Percentiles rank a stretch among this genome's conserved stretches.
Evolutionary conservation across 35 echinoderm and acorn worm genomes (phyloP).

Genomic region (Patiria miniata): DNA sequence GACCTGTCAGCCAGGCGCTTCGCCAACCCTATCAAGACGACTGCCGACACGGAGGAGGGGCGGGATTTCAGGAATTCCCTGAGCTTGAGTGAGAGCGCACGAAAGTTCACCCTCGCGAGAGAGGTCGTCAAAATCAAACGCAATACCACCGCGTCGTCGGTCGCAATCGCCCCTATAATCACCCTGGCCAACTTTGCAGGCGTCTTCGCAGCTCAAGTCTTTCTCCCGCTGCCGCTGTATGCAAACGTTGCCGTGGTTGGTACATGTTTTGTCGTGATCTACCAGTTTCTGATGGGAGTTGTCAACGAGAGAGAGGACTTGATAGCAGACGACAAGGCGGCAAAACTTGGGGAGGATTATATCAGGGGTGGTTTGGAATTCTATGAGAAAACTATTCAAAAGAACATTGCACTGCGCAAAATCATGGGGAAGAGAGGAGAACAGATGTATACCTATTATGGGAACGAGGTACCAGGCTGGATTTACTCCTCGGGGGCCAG

Average conservation of each 20-base stretch:
- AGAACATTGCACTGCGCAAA: slow-evolving; percentile 73
- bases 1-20: slow-evolving; percentile 39
- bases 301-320: slow-evolving; percentile 71
- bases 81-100: slow-evolving; percentile 57
- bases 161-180: slow-evolving; percentile 63
- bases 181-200: slow-evolving; percentile 53
- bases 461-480: slow-evolving; percentile 70
- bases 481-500: slow-evolving; percentile 59
- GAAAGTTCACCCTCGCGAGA: slow-evolving; percentile 80
- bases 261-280: slow-evolving; percentile 48
- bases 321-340: slow-evolving; percentile 54
- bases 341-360: slow-evolving; percentile 61
- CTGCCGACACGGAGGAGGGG: slow-evolving; percentile 72
- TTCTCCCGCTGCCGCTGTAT: slow-evolving; percentile 37
- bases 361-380: slow-evolving; percentile 85
- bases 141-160: slow-evolving; percentile 40
- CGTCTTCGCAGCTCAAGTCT: slow-evolving; percentile 52
- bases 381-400: slow-evolving; percentile 71
- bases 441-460: slow-evolving; percentile 87
- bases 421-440: slow-evolving; percentile 79
- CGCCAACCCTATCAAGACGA: slow-evolving; percentile 45
- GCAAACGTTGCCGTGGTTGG: slow-evolving; percentile 34
- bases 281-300: slow-evolving; percentile 55
- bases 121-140: slow-evolving; percentile 55
- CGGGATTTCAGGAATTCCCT: slow-evolving; percentile 53